These are phyloP conservation scores for Tetropium fuscum DNA, from an alignment of 2,888 invertebrate species.

Conservation along the genomic window DNA sequence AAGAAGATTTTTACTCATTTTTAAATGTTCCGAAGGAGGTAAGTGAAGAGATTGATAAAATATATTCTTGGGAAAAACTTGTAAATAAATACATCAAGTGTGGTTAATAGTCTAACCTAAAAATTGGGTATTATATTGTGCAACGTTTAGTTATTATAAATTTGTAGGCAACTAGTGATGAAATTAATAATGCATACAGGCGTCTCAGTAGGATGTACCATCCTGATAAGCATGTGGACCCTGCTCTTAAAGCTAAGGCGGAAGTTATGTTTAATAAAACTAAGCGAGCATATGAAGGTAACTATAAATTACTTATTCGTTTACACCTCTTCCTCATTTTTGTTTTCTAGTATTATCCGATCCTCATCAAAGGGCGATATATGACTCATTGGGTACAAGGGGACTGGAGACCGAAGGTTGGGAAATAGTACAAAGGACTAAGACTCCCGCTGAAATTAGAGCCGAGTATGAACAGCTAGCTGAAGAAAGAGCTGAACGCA, in stretches of 20 bases:
- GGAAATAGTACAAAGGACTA: slow-evolving; percentile 92
- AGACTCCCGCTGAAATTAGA: slow-evolving; percentile 94
- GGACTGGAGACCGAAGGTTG: slow-evolving; percentile 96
- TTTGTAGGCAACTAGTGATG: slow-evolving; percentile 88
- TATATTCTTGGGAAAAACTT: neutral
- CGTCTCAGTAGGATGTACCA: slow-evolving; percentile 94
- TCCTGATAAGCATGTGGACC: slow-evolving; percentile 95
- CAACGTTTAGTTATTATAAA: slow-evolving; percentile 17
- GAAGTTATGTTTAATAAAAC: slow-evolving; percentile 93
- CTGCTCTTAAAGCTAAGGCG: slow-evolving; percentile 86
- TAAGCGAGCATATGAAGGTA: slow-evolving; percentile 93
- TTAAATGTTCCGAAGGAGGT: slow-evolving; percentile 88
- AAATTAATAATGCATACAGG: slow-evolving; percentile 94
- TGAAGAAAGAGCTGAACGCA: slow-evolving; percentile 86
- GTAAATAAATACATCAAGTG: neutral
- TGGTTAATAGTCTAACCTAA: slow-evolving; percentile 30
- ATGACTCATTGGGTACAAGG: slow-evolving; percentile 89
- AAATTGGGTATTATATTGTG: slow-evolving; percentile 27
- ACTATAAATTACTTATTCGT: slow-evolving; percentile 11
- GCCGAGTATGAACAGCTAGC: slow-evolving; percentile 95
- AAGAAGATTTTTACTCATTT: slow-evolving; percentile 91
- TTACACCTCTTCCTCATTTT: neutral
- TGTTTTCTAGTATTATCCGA: slow-evolving; percentile 82
- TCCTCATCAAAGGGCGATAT: slow-evolving; percentile 94
- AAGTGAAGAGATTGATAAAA: slow-evolving; percentile 44